Evolutionary conservation across 2,797 vertebrate species (phyloP), one percentile per base, ranked within the genome.

Genomic region (Menidia menidia): DNA sequence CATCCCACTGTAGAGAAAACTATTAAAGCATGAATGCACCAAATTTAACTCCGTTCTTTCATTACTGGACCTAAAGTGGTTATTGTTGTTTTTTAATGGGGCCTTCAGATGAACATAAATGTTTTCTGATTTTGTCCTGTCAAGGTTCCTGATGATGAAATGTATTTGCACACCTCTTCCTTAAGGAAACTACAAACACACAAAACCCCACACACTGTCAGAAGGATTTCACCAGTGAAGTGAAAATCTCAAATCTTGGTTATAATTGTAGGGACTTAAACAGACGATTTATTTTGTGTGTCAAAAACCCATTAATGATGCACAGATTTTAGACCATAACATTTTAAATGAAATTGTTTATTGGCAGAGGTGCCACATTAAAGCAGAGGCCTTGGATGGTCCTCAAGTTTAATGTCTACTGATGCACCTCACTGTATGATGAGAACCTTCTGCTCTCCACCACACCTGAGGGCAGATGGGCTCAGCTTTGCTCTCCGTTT

Each of bases 401-500:
- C n/a, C 25, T 14, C 33, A 0, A 3, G 42, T 10, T 50, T 57
- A 15, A 3, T 42, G 7, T 6, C 8, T 18, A 12, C 59, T 35
- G 50, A 33, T 62, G 68, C 44, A 64, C 52, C 69, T 54, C 0
- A 64, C 39, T 48, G 71, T 0, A 39, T 57, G 56, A 67, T 51
- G 48, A 71, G 48, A 67, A 45, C 43, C 50, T 45, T 2, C 14
- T 43, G 18, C 72, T 47, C 48, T 50, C 55, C 52, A 64, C 48
- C 70, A 39, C 76, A 77, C 61, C 68, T 81, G 75, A 54, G 87
- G 79, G 45, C 67, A 75, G 83, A 69, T 74, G 65, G 42, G 80
- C 79, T 80, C 70, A 47, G 25, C 72, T 70, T 44, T 56, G 1
- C 58, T 83, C 81, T 76, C 35, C 68, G 70, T 78, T 82, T 84